These are phyloP conservation scores for Zosterops borbonicus DNA, from an alignment of 2,113 vertebrate species.

Conservation along the genomic window DNA sequence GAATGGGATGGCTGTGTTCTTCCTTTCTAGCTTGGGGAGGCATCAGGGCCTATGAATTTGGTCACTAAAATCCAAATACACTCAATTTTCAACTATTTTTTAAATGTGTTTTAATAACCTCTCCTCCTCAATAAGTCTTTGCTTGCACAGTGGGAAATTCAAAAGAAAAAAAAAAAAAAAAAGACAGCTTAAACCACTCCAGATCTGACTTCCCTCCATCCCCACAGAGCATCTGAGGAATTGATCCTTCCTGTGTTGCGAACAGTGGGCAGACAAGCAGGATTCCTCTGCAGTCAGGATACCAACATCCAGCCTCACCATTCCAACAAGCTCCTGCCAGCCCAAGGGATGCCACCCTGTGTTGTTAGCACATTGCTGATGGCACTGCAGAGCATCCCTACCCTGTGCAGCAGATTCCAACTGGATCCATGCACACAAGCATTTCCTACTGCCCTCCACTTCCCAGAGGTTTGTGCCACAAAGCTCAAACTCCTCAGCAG, in stretches of 20 bases:
- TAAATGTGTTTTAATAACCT: neutral
- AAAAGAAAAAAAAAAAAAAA: neutral
- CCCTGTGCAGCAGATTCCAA: neutral
- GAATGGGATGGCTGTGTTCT: neutral
- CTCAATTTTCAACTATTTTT: neutral
- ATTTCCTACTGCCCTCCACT: neutral
- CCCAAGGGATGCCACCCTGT: neutral
- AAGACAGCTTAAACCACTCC: neutral
- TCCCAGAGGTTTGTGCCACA: neutral
- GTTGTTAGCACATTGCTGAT: neutral
- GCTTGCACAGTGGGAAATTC: neutral
- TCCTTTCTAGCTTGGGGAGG: neutral
- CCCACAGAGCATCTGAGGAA: neutral
- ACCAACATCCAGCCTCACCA: neutral
- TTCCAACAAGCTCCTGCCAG: neutral
- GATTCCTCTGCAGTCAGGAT: neutral
- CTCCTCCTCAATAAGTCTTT: neutral
- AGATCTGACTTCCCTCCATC: neutral
- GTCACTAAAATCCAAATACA: neutral
- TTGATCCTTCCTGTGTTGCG: rapidly evolving
- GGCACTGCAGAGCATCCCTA: neutral
- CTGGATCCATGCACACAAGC: neutral
- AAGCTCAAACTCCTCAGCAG: neutral
- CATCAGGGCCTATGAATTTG: neutral
- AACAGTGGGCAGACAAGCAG: neutral